A percentile compares a stretch with the other conserved stretches of the same genome.
Conservation (phyloP, 2,888 invertebrate species). For the Junonia oenone region DNA sequence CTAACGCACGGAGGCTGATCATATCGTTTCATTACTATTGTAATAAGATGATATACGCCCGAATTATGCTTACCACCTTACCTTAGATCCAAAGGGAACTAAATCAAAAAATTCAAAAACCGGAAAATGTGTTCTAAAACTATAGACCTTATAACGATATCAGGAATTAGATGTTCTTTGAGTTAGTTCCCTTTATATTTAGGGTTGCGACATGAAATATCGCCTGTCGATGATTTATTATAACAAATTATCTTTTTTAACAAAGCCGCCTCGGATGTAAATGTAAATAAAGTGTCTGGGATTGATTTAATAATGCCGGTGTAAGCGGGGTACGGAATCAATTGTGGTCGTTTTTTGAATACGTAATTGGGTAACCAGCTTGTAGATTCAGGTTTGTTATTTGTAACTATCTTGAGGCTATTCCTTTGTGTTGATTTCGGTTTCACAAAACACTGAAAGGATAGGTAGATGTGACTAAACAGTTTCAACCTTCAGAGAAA, state of each 20-base stretch:
- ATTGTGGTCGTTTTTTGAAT: conserved; percentile 6
- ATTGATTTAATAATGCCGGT: conserved; percentile 64
- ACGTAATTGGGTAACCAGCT: background rate
- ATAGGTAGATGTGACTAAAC: too few relatives aligned
- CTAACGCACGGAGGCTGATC: conserved; percentile 36
- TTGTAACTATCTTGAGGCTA: background rate
- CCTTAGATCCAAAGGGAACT: too few relatives aligned
- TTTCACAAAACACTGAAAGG: too few relatives aligned
- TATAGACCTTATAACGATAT: too few relatives aligned
- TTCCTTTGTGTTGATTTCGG: too few relatives aligned
- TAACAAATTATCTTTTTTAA: conserved; percentile 58
- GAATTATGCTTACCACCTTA: conserved; percentile 30
- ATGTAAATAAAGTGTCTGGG: conserved; percentile 66
- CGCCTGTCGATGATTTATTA: conserved; percentile 59
- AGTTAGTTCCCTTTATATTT: too few relatives aligned
- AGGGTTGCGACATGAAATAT: conserved; percentile 67
- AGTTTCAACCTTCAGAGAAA: too few relatives aligned
- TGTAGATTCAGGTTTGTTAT: background rate
- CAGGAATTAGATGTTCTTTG: too few relatives aligned
- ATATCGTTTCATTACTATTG: conserved; percentile 50
- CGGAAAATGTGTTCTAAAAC: too few relatives aligned
- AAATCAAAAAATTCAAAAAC: too few relatives aligned
- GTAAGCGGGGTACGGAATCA: conserved; percentile 20
- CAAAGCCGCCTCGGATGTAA: conserved; percentile 49
- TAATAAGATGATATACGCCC: conserved; percentile 48